Evolutionary conservation across 2,797 vertebrate genomes (phyloP), one percentile per base, ranked within the genome.

Genomic region (Sebastes kiyomatsui): DNA sequence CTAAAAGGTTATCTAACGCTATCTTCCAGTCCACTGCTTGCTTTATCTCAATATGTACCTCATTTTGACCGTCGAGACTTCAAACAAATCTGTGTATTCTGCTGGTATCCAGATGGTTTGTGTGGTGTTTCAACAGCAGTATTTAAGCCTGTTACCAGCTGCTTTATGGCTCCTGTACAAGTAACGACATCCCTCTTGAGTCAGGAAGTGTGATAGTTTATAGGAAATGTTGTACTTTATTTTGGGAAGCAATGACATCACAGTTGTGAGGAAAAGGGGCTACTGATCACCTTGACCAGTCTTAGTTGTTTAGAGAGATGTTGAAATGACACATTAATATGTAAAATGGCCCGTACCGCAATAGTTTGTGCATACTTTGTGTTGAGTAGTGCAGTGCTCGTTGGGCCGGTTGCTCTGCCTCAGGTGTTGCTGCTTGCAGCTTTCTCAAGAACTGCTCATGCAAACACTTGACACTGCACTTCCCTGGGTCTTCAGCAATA

Each of bases 361-460:
- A 42, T 28, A 30, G 27, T 30, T 30, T 28, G 25, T 59, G 25
- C 0, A 27, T 59, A 4, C 56, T 27, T 59, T 59, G 14, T 59
- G 56, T 28, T 0, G 56, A 59, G 56, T 28, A 28, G 25, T 28
- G 25, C 7, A 27, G 56, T 59, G 20, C 42, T 0, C 0, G 14
- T 46, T 46, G 42, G 42, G 42, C 6, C 6, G 14, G 14, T 46
- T 18, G 42, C 16, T 46, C 0, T 0, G 14, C 42, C 42, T 18
- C 42, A 18, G 42, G 42, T 49, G 18, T 49, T 4, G 2, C 20
- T 0, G 49, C 49, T 52, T 10, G 49, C 42, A 49, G 42, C 42
- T 49, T 49, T 49, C 42, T 38, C 12, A 1, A 38, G 35, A 38
- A 38, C 35, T 1, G 35, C 12, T 38, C 35, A 38, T 13, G 0